Base-by-base conservation (phyloP, 1,140 invertebrate species). In the Geopemphigus sp. region DNA sequence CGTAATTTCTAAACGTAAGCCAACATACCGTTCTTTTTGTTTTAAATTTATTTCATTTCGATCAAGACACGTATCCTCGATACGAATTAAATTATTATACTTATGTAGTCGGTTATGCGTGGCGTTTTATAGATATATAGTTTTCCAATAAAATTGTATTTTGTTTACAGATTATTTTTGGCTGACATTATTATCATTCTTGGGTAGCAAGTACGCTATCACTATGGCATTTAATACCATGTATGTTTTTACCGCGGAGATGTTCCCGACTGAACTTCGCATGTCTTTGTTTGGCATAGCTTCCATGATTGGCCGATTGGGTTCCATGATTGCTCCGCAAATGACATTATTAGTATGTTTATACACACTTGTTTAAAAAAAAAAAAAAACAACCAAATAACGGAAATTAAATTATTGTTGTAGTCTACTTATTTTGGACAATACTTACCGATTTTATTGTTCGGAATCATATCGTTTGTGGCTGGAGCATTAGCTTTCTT, bases 141-240 rank as follows among this genome's bases (percentile, higher is more conserved):
- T 1, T 39, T 66, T 66, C 1, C 11, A 5, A 66, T 68, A 50
- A 50, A 72, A 72, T 53, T 8, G 3, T 29, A 64, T 24, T 24
- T n/a, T 5, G 74, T 73, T 73, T 73, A 6, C 4, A 72, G 54
- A 54, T 64, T 29, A 50, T 45, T 22, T 53, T 1, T 80, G 15
- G 32, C 0, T 81, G 10, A 66, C 70, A 22, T 29, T 83, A 32
- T 22, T 81, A 1, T 39, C 92, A 10, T 93, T 91, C 83, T 87
- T 95, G 80, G 83, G 90, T 19, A 93, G 93, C 17, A 94, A 94
- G 86, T 89, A 91, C 84, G 88, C 90, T 39, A 91, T 91, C 73
- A 90, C 91, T 17, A 88, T 89, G 82, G 89, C 91, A 0, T 92
- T 92, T 84, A 89, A 90, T 82, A 88, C 90, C 19, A 85, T 91